These are phyloP conservation scores for Heliconius himera DNA, from an alignment of 1,140 invertebrate genomes.

Conservation along the genomic window DNA sequence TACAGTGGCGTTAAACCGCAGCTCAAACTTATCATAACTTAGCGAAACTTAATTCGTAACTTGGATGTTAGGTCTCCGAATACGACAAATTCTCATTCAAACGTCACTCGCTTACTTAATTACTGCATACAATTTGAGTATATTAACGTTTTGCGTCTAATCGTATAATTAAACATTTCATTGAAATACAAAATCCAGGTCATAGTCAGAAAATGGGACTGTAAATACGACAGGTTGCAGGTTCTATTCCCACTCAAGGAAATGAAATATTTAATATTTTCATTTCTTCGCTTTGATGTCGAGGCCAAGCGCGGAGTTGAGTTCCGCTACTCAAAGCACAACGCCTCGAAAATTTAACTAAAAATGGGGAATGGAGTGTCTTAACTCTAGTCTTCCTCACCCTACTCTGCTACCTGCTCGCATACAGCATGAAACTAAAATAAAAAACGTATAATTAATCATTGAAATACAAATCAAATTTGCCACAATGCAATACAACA, in stretches of 20 bases:
- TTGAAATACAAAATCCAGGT: neutral
- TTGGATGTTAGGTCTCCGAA: conserved; percentile 34
- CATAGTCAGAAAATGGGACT: too few relatives aligned
- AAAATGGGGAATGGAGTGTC: too few relatives aligned
- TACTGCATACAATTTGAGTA: conserved; percentile 13
- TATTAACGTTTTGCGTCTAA: neutral
- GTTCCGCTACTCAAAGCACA: too few relatives aligned
- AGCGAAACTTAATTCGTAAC: conserved; percentile 58
- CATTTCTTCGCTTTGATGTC: too few relatives aligned
- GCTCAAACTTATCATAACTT: conserved; percentile 41
- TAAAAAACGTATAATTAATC: neutral
- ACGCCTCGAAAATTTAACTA: too few relatives aligned
- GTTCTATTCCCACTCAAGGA: too few relatives aligned
- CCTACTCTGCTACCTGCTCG: too few relatives aligned
- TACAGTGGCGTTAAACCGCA: neutral
- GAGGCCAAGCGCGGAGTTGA: too few relatives aligned
- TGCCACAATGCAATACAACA: neutral
- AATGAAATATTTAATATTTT: too few relatives aligned
- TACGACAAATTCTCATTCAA: conserved; percentile 22
- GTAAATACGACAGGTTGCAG: too few relatives aligned
- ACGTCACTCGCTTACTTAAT: conserved; percentile 20
- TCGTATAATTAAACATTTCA: neutral
- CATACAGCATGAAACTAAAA: too few relatives aligned
- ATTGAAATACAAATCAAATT: conserved; percentile 9
- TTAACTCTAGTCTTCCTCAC: too few relatives aligned